These are phyloP conservation scores for Cataglyphis cursor DNA, from an alignment of 2,888 invertebrate species.

Conservation along the genomic window DNA sequence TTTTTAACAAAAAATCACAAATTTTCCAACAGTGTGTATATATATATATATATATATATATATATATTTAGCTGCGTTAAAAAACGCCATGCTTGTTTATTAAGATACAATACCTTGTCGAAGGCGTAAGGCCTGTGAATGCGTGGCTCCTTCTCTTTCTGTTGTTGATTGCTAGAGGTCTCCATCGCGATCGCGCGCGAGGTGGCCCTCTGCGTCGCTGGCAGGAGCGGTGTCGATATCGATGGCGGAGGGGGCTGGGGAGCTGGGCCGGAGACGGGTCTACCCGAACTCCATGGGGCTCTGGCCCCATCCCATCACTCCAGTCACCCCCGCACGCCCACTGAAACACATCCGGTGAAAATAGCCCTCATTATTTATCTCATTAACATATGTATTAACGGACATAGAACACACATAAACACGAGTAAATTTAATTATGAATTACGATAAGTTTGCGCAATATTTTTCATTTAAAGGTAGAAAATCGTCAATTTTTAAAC, in stretches of 20 bases:
- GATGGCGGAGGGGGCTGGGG: slow-evolving; percentile 90
- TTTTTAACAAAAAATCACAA: too few species aligned
- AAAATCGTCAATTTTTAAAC: not conserved
- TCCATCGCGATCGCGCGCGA: slow-evolving; percentile 84
- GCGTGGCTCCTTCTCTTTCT: slow-evolving; percentile 85
- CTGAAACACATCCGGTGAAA: slow-evolving; percentile 86
- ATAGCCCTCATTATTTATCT: slow-evolving; percentile 1
- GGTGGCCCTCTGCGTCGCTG: slow-evolving; percentile 86
- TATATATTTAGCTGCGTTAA: not conserved
- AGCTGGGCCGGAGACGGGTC: slow-evolving; percentile 91
- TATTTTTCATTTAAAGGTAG: not conserved
- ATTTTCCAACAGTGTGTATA: too few species aligned
- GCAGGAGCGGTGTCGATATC: slow-evolving; percentile 87
- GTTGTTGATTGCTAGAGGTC: slow-evolving; percentile 85
- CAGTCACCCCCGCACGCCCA: slow-evolving; percentile 92
- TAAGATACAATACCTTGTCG: slow-evolving; percentile 85
- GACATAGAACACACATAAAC: not conserved
- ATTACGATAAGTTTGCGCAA: not conserved
- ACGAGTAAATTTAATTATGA: slow-evolving; percentile 4
- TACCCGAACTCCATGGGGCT: slow-evolving; percentile 95
- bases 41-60: too few species aligned
- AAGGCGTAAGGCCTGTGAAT: slow-evolving; percentile 87
- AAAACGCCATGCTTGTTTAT: not conserved
- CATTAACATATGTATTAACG: not conserved
- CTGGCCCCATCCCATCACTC: slow-evolving; percentile 94